Conservation (phyloP, 2,888 invertebrate species). For the Plemyria rubiginata region DNA sequence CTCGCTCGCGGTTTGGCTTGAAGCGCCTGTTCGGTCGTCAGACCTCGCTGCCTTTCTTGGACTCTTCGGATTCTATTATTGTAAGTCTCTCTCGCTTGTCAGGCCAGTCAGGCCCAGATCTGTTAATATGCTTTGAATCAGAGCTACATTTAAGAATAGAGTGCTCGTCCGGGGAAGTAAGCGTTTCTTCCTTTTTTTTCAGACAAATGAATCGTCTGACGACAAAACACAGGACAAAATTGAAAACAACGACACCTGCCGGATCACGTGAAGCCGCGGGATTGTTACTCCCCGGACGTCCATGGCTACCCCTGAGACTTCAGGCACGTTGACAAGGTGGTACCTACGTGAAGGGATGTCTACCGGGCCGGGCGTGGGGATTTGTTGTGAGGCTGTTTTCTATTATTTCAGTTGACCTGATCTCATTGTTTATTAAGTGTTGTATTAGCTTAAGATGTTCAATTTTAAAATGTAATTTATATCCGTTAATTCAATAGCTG, state of each 20-base stretch:
- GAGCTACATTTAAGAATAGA: no score
- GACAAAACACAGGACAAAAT: slow-evolving; percentile 11
- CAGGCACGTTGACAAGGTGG: no score
- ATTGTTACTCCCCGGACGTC: background rate
- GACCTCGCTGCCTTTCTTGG: slow-evolving; percentile 47
- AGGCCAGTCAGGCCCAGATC: no score
- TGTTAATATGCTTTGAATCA: no score
- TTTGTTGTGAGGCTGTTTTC: background rate
- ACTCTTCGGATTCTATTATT: slow-evolving; percentile 51
- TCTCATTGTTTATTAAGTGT: background rate
- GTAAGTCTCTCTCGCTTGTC: slow-evolving; percentile 47
- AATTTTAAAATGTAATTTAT: background rate
- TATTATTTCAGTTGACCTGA: background rate
- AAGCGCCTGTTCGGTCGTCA: slow-evolving; percentile 46
- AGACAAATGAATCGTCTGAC: slow-evolving; percentile 10
- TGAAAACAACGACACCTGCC: slow-evolving; percentile 26
- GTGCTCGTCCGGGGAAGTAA: no score
- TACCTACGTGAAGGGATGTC: no score
- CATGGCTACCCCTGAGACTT: background rate
- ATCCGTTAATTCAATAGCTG: background rate
- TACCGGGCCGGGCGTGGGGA: no score
- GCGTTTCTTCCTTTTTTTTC: no score
- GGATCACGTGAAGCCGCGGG: slow-evolving; percentile 8
- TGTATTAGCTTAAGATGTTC: background rate
- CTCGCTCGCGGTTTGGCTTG: slow-evolving; percentile 40